Evolutionary conservation across 2,888 invertebrate genomes (phyloP).

Genomic region (Chorisops tibialis): DNA sequence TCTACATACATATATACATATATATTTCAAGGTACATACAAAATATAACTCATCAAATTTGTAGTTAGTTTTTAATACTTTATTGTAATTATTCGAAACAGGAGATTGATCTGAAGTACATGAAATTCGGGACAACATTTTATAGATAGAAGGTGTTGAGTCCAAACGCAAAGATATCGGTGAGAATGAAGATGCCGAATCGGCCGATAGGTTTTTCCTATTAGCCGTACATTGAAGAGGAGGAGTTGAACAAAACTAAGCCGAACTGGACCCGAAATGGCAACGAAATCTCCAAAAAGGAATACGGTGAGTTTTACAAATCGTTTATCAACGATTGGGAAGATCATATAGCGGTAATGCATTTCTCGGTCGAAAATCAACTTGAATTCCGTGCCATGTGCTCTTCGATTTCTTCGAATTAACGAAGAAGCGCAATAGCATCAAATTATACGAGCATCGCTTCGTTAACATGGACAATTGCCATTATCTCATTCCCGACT

Average conservation of each 20-base stretch:
- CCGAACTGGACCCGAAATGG: constrained; percentile 97
- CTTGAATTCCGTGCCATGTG: constrained; percentile 92
- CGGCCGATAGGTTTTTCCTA: constrained; percentile 79
- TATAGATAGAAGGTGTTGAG: constrained; percentile 54
- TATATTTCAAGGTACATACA: too few relatives aligned
- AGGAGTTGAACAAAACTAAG: constrained; percentile 97
- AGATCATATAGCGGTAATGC: constrained; percentile 93
- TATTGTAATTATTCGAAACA: too few relatives aligned
- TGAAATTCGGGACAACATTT: constrained; percentile 41
- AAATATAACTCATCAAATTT: too few relatives aligned
- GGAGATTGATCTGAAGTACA: too few relatives aligned
- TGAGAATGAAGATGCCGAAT: constrained; percentile 65
- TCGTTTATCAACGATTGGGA: constrained; percentile 98
- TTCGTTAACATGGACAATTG: constrained; percentile 99
- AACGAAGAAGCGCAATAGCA: constrained; percentile 97
- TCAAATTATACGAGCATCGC: constrained; percentile 94
- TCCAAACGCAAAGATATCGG: constrained; percentile 56
- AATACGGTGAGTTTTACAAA: constrained; percentile 98
- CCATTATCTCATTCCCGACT: constrained; percentile 98
- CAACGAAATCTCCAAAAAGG: constrained; percentile 93
- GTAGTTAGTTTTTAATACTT: too few relatives aligned
- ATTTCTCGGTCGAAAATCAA: constrained; percentile 91
- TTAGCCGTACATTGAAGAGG: constrained; percentile 96
- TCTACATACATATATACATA: too few relatives aligned
- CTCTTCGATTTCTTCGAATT: constrained; percentile 98